Percentiles rank a stretch among this genome's conserved stretches.
Conservation (phyloP, 2,888 invertebrate genomes). For the Lymantria dispar region DNA sequence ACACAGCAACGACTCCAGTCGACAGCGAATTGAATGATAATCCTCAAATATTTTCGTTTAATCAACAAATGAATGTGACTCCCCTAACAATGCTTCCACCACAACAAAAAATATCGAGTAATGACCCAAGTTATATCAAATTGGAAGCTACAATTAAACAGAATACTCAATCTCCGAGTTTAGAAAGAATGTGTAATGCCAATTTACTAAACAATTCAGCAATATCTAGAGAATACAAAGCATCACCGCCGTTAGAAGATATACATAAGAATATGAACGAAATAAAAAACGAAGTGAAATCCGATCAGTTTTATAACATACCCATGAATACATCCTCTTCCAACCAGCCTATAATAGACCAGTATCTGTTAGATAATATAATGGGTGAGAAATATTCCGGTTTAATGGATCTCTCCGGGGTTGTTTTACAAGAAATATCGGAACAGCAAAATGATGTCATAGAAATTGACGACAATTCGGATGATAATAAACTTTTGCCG, state of each 20-base stretch:
- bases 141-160: slow-evolving; percentile 73
- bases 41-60: slow-evolving; percentile 69
- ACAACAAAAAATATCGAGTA: slow-evolving; percentile 63
- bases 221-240: slow-evolving; percentile 67
- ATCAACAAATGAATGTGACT: slow-evolving; percentile 66
- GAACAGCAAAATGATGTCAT: slow-evolving; percentile 70
- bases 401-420: slow-evolving; percentile 62
- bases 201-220: slow-evolving; percentile 58
- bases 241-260: slow-evolving; percentile 72
- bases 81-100: slow-evolving; percentile 64
- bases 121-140: slow-evolving; percentile 75
- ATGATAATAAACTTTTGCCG: slow-evolving; percentile 69
- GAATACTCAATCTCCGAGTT: slow-evolving; percentile 71
- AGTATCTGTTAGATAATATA: slow-evolving; percentile 69
- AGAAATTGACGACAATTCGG: slow-evolving; percentile 76
- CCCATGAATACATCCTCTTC: slow-evolving; percentile 50
- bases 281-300: slow-evolving; percentile 75
- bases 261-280: slow-evolving; percentile 72
- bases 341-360: slow-evolving; percentile 65
- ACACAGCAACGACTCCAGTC: slow-evolving; percentile 58
- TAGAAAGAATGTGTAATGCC: slow-evolving; percentile 72
- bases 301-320: slow-evolving; percentile 66
- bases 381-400: slow-evolving; percentile 68
- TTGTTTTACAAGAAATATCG: slow-evolving; percentile 57
- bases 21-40: slow-evolving; percentile 51